Percentiles rank a stretch among this genome's conserved stretches.
Evolutionary conservation across 2,113 vertebrate genomes (phyloP).

Genomic region (Myiagra hebetior): DNA sequence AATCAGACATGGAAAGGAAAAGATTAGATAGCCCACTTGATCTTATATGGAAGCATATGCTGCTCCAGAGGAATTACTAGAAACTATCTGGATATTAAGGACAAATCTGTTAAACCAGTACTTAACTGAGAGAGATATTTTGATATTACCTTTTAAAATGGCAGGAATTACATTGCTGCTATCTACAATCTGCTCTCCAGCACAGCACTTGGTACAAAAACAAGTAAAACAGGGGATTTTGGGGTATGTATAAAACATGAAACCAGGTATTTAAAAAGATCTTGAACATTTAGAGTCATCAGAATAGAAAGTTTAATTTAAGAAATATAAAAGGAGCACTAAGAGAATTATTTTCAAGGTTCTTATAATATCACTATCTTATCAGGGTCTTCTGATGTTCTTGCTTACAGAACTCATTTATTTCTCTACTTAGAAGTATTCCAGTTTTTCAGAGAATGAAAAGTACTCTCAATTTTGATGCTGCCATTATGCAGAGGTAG

Average conservation of each 20-base stretch:
- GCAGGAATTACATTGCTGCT: background rate
- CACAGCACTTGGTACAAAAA: background rate
- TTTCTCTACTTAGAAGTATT: background rate
- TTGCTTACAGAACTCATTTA: slow-evolving; percentile 1
- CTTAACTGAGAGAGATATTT: background rate
- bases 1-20: background rate
- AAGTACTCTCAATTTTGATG: background rate
- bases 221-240: background rate
- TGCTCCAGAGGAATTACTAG: background rate
- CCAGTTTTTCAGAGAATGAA: background rate
- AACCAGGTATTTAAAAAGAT: background rate
- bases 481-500: background rate
- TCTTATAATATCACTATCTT: background rate
- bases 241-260: background rate
- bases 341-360: background rate
- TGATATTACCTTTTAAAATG: background rate
- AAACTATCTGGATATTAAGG: background rate
- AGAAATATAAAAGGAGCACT: background rate
- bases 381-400: background rate
- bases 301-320: background rate
- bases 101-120: background rate
- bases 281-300: background rate
- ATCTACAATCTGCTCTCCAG: background rate
- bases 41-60: background rate
- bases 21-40: background rate